A percentile compares a stretch with the other conserved stretches of the same genome.
Evolutionary conservation across 2,797 vertebrate species (phyloP).

Genomic region (Oreochromis grahami): DNA sequence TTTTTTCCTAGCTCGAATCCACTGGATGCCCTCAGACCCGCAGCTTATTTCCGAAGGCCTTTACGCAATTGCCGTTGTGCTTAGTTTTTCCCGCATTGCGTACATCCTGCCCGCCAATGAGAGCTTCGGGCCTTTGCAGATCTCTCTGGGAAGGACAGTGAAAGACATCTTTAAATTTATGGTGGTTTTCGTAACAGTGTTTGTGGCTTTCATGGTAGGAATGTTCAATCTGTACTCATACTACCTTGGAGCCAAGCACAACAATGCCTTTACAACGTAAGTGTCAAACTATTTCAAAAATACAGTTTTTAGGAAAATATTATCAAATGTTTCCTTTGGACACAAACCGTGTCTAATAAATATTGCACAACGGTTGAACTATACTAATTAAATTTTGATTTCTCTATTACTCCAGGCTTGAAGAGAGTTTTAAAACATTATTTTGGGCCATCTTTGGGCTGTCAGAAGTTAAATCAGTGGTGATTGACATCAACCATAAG

Average conservation of each 20-base stretch:
- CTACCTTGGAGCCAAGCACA: slow-evolving; percentile 93
- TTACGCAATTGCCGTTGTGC: slow-evolving; percentile 91
- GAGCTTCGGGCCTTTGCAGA: slow-evolving; percentile 96
- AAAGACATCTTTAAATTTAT: slow-evolving; percentile 99
- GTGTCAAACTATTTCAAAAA: slow-evolving; percentile 31
- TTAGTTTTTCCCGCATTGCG: slow-evolving; percentile 95
- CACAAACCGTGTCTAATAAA: neutral
- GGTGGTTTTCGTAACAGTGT: slow-evolving; percentile 98
- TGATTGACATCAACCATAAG: slow-evolving; percentile 92
- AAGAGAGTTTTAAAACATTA: slow-evolving; percentile 95
- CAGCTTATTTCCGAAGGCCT: slow-evolving; percentile 97
- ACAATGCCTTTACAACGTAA: slow-evolving; percentile 95
- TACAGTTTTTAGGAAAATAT: accelerated
- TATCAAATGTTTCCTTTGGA: neutral
- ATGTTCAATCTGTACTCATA: slow-evolving; percentile 98
- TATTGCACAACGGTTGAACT: neutral
- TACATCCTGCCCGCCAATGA: slow-evolving; percentile 97
- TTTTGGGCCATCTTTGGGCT: slow-evolving; percentile 93
- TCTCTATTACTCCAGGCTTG: slow-evolving; percentile 77
- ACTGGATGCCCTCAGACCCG: slow-evolving; percentile 94
- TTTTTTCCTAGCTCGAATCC: slow-evolving; percentile 84
- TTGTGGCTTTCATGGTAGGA: slow-evolving; percentile 98
- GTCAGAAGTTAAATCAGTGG: slow-evolving; percentile 96
- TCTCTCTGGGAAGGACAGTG: slow-evolving; percentile 92
- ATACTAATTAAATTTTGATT: neutral